These are phyloP conservation scores for Sebastes wilsoni DNA, from an alignment of 2,797 vertebrate species.

Conservation along the genomic window DNA sequence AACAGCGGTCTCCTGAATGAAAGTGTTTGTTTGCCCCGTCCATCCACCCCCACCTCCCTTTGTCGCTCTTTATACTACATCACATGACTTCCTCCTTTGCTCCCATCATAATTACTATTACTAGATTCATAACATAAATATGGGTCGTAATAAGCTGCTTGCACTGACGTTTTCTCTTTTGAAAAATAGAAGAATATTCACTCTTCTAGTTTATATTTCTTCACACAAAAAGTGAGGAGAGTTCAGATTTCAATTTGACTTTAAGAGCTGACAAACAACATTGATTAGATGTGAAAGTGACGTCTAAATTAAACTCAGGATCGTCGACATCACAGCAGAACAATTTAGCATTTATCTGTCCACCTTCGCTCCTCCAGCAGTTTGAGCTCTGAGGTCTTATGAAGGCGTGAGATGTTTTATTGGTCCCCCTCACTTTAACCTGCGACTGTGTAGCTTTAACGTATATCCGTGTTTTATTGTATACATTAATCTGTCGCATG, in stretches of 20 bases:
- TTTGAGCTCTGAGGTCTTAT: conserved; percentile 1
- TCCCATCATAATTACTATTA: too few relatives aligned
- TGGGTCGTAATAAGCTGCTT: background rate
- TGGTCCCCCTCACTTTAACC: background rate
- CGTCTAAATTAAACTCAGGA: too few relatives aligned
- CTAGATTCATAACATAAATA: too few relatives aligned
- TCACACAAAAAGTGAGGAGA: background rate
- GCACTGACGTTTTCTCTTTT: too few relatives aligned
- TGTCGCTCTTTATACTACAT: too few relatives aligned
- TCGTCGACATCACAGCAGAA: too few relatives aligned
- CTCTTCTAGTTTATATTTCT: background rate
- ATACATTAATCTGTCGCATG: conserved; percentile 46
- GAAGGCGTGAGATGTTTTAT: conserved; percentile 28
- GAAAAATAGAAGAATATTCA: background rate
- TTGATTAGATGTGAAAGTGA: too few relatives aligned
- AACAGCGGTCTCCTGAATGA: too few relatives aligned
- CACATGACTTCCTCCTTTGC: too few relatives aligned
- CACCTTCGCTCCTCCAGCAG: background rate
- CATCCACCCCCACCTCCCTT: too few relatives aligned
- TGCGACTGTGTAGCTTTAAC: background rate
- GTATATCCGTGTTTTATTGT: conserved; percentile 32
- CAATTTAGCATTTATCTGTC: background rate
- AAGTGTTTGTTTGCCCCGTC: too few relatives aligned
- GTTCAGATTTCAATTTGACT: background rate
- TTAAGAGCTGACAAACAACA: background rate